Base-by-base conservation (phyloP, 2,113 vertebrate genomes). In the Colaptes auratus region DNA sequence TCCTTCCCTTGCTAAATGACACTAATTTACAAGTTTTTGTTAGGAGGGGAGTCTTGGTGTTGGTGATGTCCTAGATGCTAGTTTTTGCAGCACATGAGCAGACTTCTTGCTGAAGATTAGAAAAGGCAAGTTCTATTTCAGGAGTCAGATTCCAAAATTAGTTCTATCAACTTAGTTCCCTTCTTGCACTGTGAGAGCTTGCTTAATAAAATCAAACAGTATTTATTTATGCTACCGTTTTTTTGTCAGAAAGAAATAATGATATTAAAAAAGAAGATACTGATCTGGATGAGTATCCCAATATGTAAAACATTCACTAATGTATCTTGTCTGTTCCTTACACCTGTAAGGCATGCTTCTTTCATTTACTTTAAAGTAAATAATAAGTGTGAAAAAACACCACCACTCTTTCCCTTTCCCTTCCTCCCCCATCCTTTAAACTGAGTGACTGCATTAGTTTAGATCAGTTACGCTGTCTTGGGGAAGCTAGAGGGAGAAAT, bases 401-500 rank as follows among this genome's bases (percentile, higher is more conserved):
- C 28, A 20, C 42, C 50, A 52, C 50, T 52, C 50, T 52, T 52
- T 52, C 50, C 7, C 23, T 30, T 35, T 8, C 12, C 9, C 39
- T 24, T n/a, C 52, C 60, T 36, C 12, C 19, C 14, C 16, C 31
- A 27, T 20, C 24, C 56, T 21, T 4, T 59, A 18, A 74, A 91
- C 71, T 77, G 50, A 89, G 80, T 17, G 36, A 55, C 69, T 89
- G 24, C 42, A 25, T 91, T 95, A 65, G 78, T 92, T 95, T 64
- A 73, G 81, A 84, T 92, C 81, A 33, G 81, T 94, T 96, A 52
- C 33, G 12, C 23, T 80, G 52, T 93, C 88, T 61, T 84, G 63
- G 19, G 85, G 76, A 94, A 86, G 78, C 88, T 82, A 48, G 72
- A 89, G 90, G 84, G 65, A 39, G 85, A 90, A 60, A 35, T 88